Evolutionary conservation across 2,113 vertebrate species (phyloP), one percentile per base, ranked within the genome.

Genomic region (Empidonax traillii): DNA sequence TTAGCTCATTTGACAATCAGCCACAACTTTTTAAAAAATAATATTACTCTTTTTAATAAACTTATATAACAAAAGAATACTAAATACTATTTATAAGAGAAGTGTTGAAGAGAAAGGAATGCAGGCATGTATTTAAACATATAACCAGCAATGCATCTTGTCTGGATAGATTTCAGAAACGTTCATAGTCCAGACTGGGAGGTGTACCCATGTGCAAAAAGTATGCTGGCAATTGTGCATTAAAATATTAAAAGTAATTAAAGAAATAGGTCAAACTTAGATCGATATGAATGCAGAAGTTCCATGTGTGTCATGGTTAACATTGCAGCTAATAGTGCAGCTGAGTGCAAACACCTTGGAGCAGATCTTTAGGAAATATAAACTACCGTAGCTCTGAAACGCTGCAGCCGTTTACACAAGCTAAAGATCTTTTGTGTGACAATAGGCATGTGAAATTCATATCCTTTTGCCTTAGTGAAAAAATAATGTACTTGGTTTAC

Each of bases 1-100:
- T 53, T 87, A 79, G 55, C 68, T 94, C 62, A 93, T 91, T 80
- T 86, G 95, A 97, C 94, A 97, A 95, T 96, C 85, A 93, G 59
- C 75, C 77, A 52, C 43, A 79, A 72, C 91, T 52, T 94, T 84
- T 84, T 8, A 2, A 18, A 30, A 92, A 92, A 85, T 39, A 27
- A 62, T 53, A 56, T 83, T 91, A 80, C 61, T 83, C 22, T 85
- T 93, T 89, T 74, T 89, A 69, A 41, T 93, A 79, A 94, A 81
- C 46, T 78, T 86, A 52, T 9, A 24, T 86, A 18, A 76, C 87
- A 89, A 92, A 93, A 93, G 2, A 69, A 81, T 86, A 52, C 37
- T 44, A 94, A 90, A 65, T 86, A 78, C 71, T 89, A 27, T 77
- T 93, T 61, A 63, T 76, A 76, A 46, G 52, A 46, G 39, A n/a